These are phyloP conservation scores for Dione vanillae DNA, from an alignment of 2,888 invertebrate genomes.

Conservation along the genomic window DNA sequence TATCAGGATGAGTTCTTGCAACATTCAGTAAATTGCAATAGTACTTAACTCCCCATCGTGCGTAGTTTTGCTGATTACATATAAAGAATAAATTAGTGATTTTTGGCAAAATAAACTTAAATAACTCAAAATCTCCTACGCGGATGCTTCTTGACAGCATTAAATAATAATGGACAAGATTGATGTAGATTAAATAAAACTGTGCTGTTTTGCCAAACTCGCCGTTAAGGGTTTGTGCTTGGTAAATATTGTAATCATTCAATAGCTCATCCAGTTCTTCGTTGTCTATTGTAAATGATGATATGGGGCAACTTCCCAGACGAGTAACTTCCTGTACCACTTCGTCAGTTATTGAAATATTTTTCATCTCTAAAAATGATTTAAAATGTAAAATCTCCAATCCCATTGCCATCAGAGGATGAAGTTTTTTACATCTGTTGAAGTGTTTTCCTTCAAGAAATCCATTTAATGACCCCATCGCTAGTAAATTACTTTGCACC, in stretches of 20 bases:
- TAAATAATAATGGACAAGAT: conserved; percentile 35
- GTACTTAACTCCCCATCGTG: conserved; percentile 47
- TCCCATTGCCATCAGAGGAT: conserved; percentile 43
- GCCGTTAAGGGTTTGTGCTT: conserved; percentile 30
- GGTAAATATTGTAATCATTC: conserved; percentile 35
- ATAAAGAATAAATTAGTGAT: conserved; percentile 48
- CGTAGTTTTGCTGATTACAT: conserved; percentile 48
- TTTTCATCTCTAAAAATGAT: conserved; percentile 35
- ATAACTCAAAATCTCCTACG: conserved; percentile 11
- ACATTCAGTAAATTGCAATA: conserved; percentile 46
- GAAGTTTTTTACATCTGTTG: conserved; percentile 51
- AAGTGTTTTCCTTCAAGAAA: conserved; percentile 56
- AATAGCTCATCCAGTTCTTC: conserved; percentile 31
- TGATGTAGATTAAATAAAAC: conserved; percentile 42
- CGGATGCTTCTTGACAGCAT: conserved; percentile 40
- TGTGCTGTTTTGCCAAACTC: conserved; percentile 42
- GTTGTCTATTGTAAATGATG: conserved; percentile 37
- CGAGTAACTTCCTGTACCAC: conserved; percentile 35
- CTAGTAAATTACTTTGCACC: conserved; percentile 51
- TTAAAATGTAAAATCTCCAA: conserved; percentile 44
- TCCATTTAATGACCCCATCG: conserved; percentile 52
- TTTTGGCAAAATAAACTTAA: conserved; percentile 22
- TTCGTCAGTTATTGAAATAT: conserved; percentile 32
- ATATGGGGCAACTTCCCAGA: conserved; percentile 27
- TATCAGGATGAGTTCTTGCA: conserved; percentile 45